phyloP scores from a whole-genome alignment of 2,888 invertebrate species.

The Phortica okadai region DNA sequence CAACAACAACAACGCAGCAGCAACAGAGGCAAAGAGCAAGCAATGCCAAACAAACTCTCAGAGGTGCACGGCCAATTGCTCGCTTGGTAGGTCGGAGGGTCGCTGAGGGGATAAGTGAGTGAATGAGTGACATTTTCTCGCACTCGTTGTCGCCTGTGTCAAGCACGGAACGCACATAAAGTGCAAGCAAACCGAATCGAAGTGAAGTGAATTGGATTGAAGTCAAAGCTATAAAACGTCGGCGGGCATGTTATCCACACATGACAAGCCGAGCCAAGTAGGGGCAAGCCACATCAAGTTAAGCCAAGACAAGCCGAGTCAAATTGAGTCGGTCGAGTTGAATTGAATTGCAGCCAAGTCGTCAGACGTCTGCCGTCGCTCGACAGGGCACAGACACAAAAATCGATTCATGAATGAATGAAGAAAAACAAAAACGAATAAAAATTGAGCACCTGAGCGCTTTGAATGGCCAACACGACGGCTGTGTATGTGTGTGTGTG shows the following conservation, averaged over 20 bases:
- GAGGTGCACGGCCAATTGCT: too few relatives aligned
- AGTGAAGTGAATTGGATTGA: not conserved
- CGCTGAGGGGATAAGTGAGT: too few relatives aligned
- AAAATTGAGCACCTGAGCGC: not conserved
- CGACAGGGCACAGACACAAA: not conserved
- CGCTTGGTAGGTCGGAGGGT: too few relatives aligned
- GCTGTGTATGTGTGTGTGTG: not conserved
- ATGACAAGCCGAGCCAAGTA: not conserved
- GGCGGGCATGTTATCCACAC: not conserved
- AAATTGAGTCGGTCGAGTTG: not conserved
- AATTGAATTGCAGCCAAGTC: not conserved
- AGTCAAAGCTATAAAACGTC: not conserved
- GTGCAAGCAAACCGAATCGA: not conserved
- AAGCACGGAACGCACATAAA: not conserved
- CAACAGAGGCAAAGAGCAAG: slow-evolving; percentile 37
- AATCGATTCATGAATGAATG: not conserved
- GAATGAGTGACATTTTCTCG: too few relatives aligned
- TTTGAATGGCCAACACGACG: not conserved
- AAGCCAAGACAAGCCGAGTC: not conserved
- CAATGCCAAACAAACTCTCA: not conserved
- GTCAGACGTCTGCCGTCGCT: not conserved
- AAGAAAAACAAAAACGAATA: not conserved
- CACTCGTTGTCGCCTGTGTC: too few relatives aligned
- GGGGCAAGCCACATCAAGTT: not conserved
- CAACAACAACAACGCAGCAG: slow-evolving; percentile 32